Base-by-base conservation (phyloP, 2,113 vertebrate species). In the Pangasianodon hypophthalmus region DNA sequence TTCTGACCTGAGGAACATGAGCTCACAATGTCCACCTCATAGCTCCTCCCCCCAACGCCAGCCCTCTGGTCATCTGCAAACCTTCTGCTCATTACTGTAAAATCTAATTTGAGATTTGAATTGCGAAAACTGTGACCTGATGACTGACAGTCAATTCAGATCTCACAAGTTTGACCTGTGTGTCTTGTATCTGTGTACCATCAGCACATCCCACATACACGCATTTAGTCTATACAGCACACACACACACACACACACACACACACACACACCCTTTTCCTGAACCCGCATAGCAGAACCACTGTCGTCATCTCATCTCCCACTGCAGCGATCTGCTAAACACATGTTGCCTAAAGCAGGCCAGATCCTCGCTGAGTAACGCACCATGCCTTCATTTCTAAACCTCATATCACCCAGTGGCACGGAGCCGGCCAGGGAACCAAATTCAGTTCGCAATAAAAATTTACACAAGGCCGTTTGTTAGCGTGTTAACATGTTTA, bases 331-430 rank as follows among this genome's bases (percentile, higher is more conserved):
- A 64, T 86, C 88, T 86, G 84, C 84, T 44, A 8, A 37, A 79
- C 88, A 89, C 88, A 86, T 86, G 88, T 50, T 89, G 83, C 56
- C 50, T 86, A n/a, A 80, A 86, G 46, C 84, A 46, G 60, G 62
- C 89, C 75, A 81, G 54, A 86, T 19, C 29, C 48, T 82, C 73
- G 52, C 67, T 88, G 84, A 81, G 64, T 58, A 85, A 67, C 58
- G 9, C 58, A 73, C 60, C 83, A 60, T 71, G 67, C 11, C 60
- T 56, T 80, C 32, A 0, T 2, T 48, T 50, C n/a, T 60, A 32
- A 29, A 64, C 21, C 60, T 54, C 86, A 84, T 54, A 4, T 41
- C 82, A 44, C 32, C 2, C 32, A 14, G 9, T 41, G 21, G 52
- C 81, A 58, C 8, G 1, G n/a, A 83, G 52, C 81, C 8, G n/a